Evolutionary conservation across 1,140 invertebrate species (phyloP), one percentile per base, ranked within the genome.

Genomic region (Diuraphis noxia): DNA sequence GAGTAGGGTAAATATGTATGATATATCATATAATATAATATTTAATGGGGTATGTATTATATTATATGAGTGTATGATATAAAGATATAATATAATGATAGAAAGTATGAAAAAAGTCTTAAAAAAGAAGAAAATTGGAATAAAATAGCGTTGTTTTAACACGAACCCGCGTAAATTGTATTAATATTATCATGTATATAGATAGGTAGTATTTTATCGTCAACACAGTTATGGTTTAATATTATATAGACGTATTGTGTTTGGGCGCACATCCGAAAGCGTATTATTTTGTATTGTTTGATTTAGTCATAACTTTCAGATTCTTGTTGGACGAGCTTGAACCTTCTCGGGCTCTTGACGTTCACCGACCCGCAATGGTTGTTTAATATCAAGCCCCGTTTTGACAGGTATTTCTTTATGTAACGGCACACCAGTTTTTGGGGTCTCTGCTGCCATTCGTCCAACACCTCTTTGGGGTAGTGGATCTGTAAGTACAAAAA

Each of bases 391-490:
- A 96, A 93, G 92, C 97, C 96, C 94, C 97, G 96, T 93, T 96
- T 95, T 94, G 96, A 95, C 92, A 98, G 94, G 93, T 97, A 96
- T 94, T 96, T 95, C 94, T 97, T 96, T 82, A 99, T 99, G 93
- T 98, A 99, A 63, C 97, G 95, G 7, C 96, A 95, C 0, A 99
- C 96, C 38, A 99, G 94, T 93, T 96, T 96, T 93, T 98, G 98
- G 1, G 99, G 98, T 92, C 98, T 95, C 91, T 96, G 95, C 94
- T 99, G 98, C 97, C 97, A 99, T 93, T 99, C 97, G 92, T 98
- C 96, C 93, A 99, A 94, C 0, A 97, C 96, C 93, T 98, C 97
- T 93, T 99, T 98, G 2, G 97, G 96, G 46, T 97, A 96, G 92
- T 96, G 95, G 1, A 98, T 97, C 97, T 97, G 93, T 25, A 94